phyloP scores from a whole-genome alignment of 2,888 invertebrate species.

The Cheilosia soror region DNA sequence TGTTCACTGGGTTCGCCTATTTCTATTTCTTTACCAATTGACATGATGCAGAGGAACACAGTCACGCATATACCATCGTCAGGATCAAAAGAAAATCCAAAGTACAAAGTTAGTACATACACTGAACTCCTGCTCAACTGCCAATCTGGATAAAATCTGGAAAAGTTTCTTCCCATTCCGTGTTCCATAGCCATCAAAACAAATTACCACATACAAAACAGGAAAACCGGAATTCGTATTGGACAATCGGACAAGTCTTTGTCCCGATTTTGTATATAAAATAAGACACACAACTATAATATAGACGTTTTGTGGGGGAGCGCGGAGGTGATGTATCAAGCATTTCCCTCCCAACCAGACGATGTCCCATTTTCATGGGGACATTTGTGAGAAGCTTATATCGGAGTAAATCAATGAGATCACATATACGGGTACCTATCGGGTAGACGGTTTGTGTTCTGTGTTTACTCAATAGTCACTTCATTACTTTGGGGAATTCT shows the following conservation, averaged over 20 bases:
- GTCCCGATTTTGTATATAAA: slow-evolving; percentile 54
- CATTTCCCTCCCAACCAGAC: slow-evolving; percentile 6
- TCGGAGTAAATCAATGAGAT: slow-evolving; percentile 53
- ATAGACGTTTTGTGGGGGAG: slow-evolving; percentile 10
- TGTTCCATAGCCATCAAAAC: slow-evolving; percentile 61
- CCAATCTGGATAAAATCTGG: slow-evolving; percentile 34
- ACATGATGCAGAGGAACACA: not conserved
- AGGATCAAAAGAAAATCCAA: slow-evolving; percentile 13
- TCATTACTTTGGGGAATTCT: slow-evolving; percentile 49
- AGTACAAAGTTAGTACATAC: not conserved
- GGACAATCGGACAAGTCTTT: slow-evolving; percentile 53
- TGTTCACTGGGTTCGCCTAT: slow-evolving; percentile 8
- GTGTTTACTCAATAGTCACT: slow-evolving; percentile 27
- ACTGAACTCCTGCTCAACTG: slow-evolving; percentile 15
- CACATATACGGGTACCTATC: not conserved
- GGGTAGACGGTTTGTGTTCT: slow-evolving; percentile 31
- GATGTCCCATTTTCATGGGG: slow-evolving; percentile 2
- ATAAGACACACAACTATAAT: slow-evolving; percentile 15
- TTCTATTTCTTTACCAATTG: slow-evolving; percentile 8
- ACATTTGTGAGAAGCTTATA: slow-evolving; percentile 36
- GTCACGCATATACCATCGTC: not conserved
- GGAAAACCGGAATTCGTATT: slow-evolving; percentile 41
- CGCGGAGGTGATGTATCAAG: not conserved
- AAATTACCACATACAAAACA: slow-evolving; percentile 56
- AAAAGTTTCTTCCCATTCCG: slow-evolving; percentile 63